Percentiles rank a stretch among this genome's conserved stretches.
phyloP scores from a whole-genome alignment of 2,113 vertebrate genomes.

The Heliornis fulica region DNA sequence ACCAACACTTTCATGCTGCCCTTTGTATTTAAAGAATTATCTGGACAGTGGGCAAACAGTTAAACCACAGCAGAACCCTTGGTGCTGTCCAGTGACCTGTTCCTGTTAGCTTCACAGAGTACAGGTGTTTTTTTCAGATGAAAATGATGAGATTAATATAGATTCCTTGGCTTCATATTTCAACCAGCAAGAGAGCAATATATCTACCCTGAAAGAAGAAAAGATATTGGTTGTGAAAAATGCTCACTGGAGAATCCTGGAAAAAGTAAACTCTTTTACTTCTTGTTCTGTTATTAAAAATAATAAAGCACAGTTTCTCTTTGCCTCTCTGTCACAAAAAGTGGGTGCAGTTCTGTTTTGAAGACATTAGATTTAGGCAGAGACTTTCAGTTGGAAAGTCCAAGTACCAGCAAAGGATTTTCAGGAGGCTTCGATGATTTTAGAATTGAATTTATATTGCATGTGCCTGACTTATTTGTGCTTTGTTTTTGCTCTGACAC shows the following conservation, averaged over 20 bases:
- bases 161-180: background rate
- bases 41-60: background rate
- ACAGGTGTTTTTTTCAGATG: background rate
- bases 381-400: background rate
- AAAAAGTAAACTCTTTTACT: background rate
- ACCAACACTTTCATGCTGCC: background rate
- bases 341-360: background rate
- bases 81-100: background rate
- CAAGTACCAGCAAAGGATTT: background rate
- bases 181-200: background rate
- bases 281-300: background rate
- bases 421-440: background rate
- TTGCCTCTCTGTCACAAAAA: background rate
- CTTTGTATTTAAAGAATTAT: background rate
- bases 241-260: background rate
- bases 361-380: background rate
- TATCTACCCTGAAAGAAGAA: background rate
- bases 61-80: background rate
- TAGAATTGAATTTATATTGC: background rate
- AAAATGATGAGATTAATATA: background rate
- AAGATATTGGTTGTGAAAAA: background rate
- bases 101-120: background rate
- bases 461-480: background rate
- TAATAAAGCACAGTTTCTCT: background rate
- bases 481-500: background rate